Evolutionary conservation across 2,888 invertebrate species (phyloP).

Genomic region (Catotricha subobsoleta): DNA sequence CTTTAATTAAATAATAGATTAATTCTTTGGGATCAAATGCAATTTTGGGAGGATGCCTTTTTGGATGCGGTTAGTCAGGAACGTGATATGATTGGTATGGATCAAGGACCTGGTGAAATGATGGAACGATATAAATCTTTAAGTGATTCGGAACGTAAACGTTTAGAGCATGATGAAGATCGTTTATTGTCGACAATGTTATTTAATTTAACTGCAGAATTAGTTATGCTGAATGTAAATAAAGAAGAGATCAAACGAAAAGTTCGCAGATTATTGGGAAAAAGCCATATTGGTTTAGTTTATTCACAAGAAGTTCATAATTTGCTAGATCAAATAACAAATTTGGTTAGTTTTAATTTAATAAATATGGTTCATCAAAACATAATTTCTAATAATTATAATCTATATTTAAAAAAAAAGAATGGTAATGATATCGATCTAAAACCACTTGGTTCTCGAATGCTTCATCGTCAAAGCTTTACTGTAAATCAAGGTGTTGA

Average conservation of each 20-base stretch:
- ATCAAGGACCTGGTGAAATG: slow-evolving; percentile 97
- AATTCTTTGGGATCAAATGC: slow-evolving; percentile 94
- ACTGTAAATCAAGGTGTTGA: slow-evolving; percentile 95
- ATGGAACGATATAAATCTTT: slow-evolving; percentile 92
- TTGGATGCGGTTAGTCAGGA: slow-evolving; percentile 95
- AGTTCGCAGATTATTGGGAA: slow-evolving; percentile 78
- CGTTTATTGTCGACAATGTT: slow-evolving; percentile 83
- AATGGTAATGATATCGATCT: slow-evolving; percentile 96
- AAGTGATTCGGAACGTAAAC: slow-evolving; percentile 81
- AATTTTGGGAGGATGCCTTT: slow-evolving; percentile 99
- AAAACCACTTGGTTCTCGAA: slow-evolving; percentile 85
- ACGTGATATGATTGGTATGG: slow-evolving; percentile 98
- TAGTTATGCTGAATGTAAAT: slow-evolving; percentile 81
- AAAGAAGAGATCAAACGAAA: slow-evolving; percentile 73
- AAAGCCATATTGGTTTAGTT: slow-evolving; percentile 93
- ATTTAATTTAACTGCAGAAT: slow-evolving; percentile 89
- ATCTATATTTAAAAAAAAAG: slow-evolving; percentile 31
- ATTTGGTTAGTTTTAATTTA: slow-evolving; percentile 49
- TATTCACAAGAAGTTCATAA: slow-evolving; percentile 97
- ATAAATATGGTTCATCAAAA: slow-evolving; percentile 3
- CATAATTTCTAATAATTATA: not conserved
- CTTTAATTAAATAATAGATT: slow-evolving; percentile 34
- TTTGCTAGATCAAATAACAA: slow-evolving; percentile 83
- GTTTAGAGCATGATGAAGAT: slow-evolving; percentile 96
- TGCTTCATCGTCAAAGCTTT: slow-evolving; percentile 92